phyloP scores from a whole-genome alignment of 2,888 invertebrate species.

The Rhyacophila evoluta region DNA sequence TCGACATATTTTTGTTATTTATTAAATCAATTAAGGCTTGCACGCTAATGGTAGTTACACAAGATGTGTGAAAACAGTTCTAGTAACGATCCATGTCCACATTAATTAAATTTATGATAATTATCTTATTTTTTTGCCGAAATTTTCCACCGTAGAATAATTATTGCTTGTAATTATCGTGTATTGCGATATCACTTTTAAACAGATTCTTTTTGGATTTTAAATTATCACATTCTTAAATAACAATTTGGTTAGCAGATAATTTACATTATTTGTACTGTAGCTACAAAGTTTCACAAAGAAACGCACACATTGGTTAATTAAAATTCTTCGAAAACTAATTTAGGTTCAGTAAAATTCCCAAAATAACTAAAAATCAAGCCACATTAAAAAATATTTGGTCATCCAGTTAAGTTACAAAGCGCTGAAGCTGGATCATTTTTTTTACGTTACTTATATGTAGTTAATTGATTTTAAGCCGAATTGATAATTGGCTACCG shows the following conservation, averaged over 20 bases:
- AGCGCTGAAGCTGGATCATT: too few species aligned
- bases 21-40: background rate
- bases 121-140: background rate
- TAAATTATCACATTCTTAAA: slow-evolving; percentile 2
- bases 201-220: slow-evolving; percentile 10
- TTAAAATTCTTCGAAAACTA: too few species aligned
- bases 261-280: background rate
- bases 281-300: too few species aligned
- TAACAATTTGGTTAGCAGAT: background rate
- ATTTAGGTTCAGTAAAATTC: too few species aligned
- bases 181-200: background rate
- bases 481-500: too few species aligned
- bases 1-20: background rate
- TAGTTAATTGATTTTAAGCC: too few species aligned
- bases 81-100: slow-evolving; percentile 20
- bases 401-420: too few species aligned
- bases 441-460: too few species aligned
- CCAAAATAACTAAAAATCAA: too few species aligned
- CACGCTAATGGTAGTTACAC: background rate
- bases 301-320: too few species aligned
- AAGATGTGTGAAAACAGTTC: background rate
- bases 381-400: too few species aligned
- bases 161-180: background rate
- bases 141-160: background rate
- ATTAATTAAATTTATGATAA: slow-evolving; percentile 4